Base-by-base conservation (phyloP, 37 sponge, comb jelly and placozoan genomes). In the Crambe crambe region DNA sequence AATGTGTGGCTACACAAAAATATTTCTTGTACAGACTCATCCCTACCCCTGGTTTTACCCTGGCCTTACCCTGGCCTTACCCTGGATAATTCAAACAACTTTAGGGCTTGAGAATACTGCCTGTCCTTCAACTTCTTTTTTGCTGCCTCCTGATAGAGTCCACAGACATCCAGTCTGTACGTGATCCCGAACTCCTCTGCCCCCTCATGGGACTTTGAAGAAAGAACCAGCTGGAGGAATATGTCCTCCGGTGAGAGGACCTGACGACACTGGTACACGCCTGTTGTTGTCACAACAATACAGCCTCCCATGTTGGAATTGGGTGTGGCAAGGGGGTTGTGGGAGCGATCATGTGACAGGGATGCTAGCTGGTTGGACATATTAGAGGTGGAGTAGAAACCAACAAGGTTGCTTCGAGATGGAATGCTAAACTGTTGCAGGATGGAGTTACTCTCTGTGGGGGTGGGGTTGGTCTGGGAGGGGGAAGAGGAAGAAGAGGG, bases 251-350 rank as follows among this genome's bases (percentile, higher is more conserved):
- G 88, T 21, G 70, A 80, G 5, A 31, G 23, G 21, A 42, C 76
- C 68, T 91, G 91, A 1, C 83, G 58, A 40, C 87, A 78, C 73
- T 86, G 91, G 71, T 91, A 91, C 69, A 91, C 91, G 21, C 67
- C 40, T 3, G 72, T 86, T n/a, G 76, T 31, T 3, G 87, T 83
- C 47, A 91, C 83, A 21, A 91, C 47, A 23, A 91, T 29, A 38
- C 91, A 91, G 1, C 91, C 91, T 34, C 87, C 91, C 10, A 91
- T 72, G 35, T 78, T 62, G 1, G 86, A 78, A 23, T 66, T 67
- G 56, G 87, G 78, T 23, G 58, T 29, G 37, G 63, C 39, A 10
- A 57, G 66, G 0, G 68, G 58, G 32, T 78, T 67, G 18, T 36
- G 32, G 27, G 73, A 44, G 35, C 43, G 58, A 17, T 69, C 36